Evolutionary conservation across 2,797 vertebrate genomes (phyloP).

Genomic region (Kryptolebias ocellatus): DNA sequence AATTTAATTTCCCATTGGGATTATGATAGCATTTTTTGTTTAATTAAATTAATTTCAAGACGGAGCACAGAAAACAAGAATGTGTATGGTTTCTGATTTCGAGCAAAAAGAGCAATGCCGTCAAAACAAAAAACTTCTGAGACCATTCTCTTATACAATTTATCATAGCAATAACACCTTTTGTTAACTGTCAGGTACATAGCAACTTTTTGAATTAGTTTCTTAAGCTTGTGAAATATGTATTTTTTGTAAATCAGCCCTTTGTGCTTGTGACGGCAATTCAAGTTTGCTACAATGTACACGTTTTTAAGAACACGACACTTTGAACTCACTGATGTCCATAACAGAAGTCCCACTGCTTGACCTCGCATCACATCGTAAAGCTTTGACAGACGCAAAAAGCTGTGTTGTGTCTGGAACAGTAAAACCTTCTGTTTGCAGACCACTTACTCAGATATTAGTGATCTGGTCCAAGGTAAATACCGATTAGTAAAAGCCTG

Average conservation of each 20-base stretch:
- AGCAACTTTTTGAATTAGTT: too few species aligned
- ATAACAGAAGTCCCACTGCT: slow-evolving; percentile 12
- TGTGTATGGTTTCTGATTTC: too few species aligned
- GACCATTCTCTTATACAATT: background rate
- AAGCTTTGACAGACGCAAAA: slow-evolving; percentile 27
- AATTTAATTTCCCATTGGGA: background rate
- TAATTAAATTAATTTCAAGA: background rate
- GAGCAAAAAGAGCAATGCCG: too few species aligned
- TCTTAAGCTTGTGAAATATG: background rate
- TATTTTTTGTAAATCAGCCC: slow-evolving; percentile 18
- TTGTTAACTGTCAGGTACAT: too few species aligned
- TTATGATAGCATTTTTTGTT: background rate
- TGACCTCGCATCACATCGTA: slow-evolving; percentile 12
- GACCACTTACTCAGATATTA: slow-evolving; percentile 26
- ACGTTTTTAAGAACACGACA: slow-evolving; percentile 15
- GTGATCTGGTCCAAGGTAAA: slow-evolving; percentile 25
- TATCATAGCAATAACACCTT: background rate
- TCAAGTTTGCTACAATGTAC: slow-evolving; percentile 32
- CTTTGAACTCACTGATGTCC: slow-evolving; percentile 29
- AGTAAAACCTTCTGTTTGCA: slow-evolving; percentile 12
- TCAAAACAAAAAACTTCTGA: background rate
- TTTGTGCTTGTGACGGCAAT: slow-evolving; percentile 22
- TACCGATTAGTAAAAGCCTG: slow-evolving; percentile 1
- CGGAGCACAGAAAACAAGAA: background rate
- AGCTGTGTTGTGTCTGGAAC: slow-evolving; percentile 28